Evolutionary conservation across 1,140 invertebrate species (phyloP), one percentile per base, ranked within the genome.

Genomic region (Leptopilina clavipes): DNA sequence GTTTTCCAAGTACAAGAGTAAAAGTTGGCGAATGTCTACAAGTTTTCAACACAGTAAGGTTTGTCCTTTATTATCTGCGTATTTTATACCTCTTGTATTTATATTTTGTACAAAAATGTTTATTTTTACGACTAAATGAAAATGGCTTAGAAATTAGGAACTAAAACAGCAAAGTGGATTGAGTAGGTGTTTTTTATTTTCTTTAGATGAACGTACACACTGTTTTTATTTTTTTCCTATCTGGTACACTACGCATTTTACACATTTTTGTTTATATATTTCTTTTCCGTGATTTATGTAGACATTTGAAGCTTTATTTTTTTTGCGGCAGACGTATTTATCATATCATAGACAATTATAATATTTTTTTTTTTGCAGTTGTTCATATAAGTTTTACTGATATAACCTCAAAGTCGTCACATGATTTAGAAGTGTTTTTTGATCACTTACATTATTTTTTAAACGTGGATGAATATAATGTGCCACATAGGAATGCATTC

Each of bases 141-240:
- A 40, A 44, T 11, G 11, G 10, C 10, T 45, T 1, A 31, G 5
- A 31, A 45, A 45, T 52, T 17, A 52, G 6, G 5, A 73, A 73
- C 44, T 7, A 48, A n/a, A 54, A 77, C 37, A 71, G 54, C 12
- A 74, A 44, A 40, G 44, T 19, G 40, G 48, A 71, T 44, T 59
- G 73, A 74, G 70, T 75, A 75, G 59, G 19, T 45, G 22, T 65
- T 31, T 65, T 59, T 40, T 74, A 74, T 74, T 73, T 59, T 65
- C 25, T 74, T 74, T 80, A 73, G 73, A 76, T 76, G 52, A 76
- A 70, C 70, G 40, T 79, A 79, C 70, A 79, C 56, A 75, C 73
- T 56, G 73, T 44, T 59, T 74, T 40, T 44, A 74, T 5, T 18
- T n/a, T 59, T 59, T 45, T 74, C 73, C 22, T 74, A 17, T 40